A percentile compares a stretch with the other conserved stretches of the same genome.
Evolutionary conservation across 2,797 vertebrate genomes (phyloP).

Genomic region (Helostoma temminkii): DNA sequence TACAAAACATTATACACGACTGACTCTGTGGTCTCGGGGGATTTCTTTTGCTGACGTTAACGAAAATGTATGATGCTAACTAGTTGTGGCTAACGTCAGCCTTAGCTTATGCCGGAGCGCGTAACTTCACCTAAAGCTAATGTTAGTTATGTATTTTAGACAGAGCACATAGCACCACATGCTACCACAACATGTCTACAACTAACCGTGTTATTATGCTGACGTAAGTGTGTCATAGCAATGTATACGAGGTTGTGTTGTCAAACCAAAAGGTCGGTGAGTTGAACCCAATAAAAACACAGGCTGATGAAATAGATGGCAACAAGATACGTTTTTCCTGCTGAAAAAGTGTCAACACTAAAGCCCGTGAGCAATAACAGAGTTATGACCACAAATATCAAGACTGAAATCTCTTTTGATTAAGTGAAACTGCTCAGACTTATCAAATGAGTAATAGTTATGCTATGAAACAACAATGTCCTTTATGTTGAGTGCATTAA

Average conservation of each 20-base stretch:
- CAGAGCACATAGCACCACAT: constrained; percentile 7
- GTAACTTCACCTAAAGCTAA: neutral
- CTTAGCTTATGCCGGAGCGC: constrained; percentile 10
- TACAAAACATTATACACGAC: neutral
- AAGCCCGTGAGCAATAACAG: neutral
- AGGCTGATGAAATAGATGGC: constrained; percentile 1
- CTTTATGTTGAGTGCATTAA: neutral
- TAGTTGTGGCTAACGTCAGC: constrained; percentile 47
- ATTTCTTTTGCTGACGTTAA: constrained; percentile 18
- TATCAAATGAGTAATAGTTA: neutral
- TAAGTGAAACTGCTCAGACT: neutral
- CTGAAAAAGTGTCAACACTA: neutral
- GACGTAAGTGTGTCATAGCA: no score
- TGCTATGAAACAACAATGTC: neutral
- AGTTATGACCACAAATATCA: neutral
- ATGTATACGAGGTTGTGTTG: neutral
- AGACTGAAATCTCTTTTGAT: neutral
- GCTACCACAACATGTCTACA: neutral
- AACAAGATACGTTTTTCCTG: neutral
- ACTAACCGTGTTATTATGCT: neutral
- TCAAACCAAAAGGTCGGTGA: constrained; percentile 10
- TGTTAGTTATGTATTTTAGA: neutral
- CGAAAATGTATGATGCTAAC: constrained; percentile 16
- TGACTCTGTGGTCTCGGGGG: neutral
- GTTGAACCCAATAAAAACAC: neutral